Conservation (phyloP, 2,888 invertebrate species). For the Drosophila nigricruria region DNA sequence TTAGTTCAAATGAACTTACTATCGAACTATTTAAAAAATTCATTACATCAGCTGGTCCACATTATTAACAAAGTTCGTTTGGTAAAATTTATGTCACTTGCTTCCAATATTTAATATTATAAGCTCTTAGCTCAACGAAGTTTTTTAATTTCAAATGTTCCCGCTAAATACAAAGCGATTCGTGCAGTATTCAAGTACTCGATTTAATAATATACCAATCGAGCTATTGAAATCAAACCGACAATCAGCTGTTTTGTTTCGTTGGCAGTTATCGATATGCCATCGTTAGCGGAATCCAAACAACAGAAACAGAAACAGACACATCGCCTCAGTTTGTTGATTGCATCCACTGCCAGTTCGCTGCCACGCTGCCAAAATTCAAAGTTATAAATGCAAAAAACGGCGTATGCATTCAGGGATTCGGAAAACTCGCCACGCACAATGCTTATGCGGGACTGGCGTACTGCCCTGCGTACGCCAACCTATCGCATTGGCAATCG, state of each 20-base stretch:
- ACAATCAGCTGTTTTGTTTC: conserved; percentile 38
- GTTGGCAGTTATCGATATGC: conserved; percentile 46
- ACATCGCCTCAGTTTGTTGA: conserved; percentile 47
- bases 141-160: not conserved
- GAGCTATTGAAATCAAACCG: not conserved
- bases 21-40: not conserved
- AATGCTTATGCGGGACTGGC: conserved; percentile 91
- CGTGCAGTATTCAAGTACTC: not conserved
- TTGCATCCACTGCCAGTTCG: not conserved
- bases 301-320: conserved; percentile 48
- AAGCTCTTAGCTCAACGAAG: not conserved
- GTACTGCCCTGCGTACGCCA: conserved; percentile 93
- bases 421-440: conserved; percentile 66
- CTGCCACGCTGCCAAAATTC: conserved; percentile 50
- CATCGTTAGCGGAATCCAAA: conserved; percentile 34
- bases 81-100: not conserved
- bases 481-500: conserved; percentile 95
- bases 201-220: not conserved
- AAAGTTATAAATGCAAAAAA: conserved; percentile 58
- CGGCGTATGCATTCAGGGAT: conserved; percentile 60
- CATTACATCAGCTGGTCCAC: not conserved
- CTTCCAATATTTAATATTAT: not conserved
- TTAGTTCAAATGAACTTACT: not conserved
- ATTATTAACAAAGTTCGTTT: accelerated
- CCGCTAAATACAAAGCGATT: not conserved